Evolutionary conservation across 92 coral and sea anemone species (phyloP).

Genomic region (Zoanthus sociatus): DNA sequence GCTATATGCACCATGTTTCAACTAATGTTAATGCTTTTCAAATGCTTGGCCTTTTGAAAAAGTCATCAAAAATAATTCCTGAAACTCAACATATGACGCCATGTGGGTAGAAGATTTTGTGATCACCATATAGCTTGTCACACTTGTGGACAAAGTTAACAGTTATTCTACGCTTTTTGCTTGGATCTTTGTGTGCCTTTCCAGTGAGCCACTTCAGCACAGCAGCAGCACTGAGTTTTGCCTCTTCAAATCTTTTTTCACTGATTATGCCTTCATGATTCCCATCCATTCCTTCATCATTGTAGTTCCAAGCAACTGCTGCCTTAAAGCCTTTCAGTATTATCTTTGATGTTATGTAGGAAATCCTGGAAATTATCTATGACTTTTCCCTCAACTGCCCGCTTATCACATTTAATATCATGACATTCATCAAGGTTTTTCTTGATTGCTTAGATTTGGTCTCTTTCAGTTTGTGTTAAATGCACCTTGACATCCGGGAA

Average conservation of each 20-base stretch:
- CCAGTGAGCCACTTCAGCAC: constrained; percentile 44
- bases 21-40: constrained; percentile 16
- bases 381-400: constrained; percentile 10
- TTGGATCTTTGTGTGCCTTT: constrained; percentile 20
- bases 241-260: constrained; percentile 3
- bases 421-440: not conserved
- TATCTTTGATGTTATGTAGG: constrained; percentile 9
- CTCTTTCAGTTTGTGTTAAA: constrained; percentile 9
- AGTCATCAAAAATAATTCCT: constrained; percentile 31
- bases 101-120: constrained; percentile 47
- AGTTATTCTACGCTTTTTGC: not conserved
- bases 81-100: constrained; percentile 5
- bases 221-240: constrained; percentile 33
- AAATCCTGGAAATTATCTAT: constrained; percentile 50
- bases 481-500: not conserved
- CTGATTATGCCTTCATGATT: constrained; percentile 1
- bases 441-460: constrained; percentile 34
- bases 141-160: constrained; percentile 52
- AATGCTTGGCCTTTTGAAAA: constrained; percentile 61
- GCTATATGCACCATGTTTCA: not conserved
- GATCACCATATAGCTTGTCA: constrained; percentile 10
- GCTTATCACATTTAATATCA: not conserved
- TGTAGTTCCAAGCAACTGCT: constrained; percentile 37
- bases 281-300: not conserved
- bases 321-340: constrained; percentile 19